phyloP scores from a whole-genome alignment of 2,888 invertebrate genomes.

The Subacronicta megacephala region DNA sequence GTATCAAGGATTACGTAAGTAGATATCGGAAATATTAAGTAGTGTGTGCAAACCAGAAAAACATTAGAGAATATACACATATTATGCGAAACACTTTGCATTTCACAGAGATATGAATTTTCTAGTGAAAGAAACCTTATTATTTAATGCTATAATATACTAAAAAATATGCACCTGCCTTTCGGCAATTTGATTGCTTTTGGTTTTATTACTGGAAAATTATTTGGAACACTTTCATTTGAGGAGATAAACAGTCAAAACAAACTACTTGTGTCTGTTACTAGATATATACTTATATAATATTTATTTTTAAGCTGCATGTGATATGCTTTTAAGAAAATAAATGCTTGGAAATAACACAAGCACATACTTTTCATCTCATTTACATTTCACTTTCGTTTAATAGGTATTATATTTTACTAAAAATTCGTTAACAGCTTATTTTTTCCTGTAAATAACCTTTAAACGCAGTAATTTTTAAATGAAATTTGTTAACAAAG shows the following conservation, averaged over 20 bases:
- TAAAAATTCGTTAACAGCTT: constrained; percentile 31
- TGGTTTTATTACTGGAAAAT: not conserved
- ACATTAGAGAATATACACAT: too few relatives aligned
- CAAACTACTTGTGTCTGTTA: not conserved
- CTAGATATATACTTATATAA: not conserved
- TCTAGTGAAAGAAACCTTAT: too few relatives aligned
- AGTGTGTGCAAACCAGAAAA: too few relatives aligned
- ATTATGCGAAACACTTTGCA: too few relatives aligned
- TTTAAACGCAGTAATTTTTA: constrained; percentile 16
- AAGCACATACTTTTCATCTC: constrained; percentile 17
- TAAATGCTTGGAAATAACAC: constrained; percentile 31
- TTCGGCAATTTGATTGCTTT: too few relatives aligned
- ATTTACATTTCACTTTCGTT: constrained; percentile 21
- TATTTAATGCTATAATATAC: too few relatives aligned
- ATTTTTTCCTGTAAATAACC: constrained; percentile 34
- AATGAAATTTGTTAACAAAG: constrained; percentile 2
- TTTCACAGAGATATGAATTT: too few relatives aligned
- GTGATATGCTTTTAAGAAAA: constrained; percentile 20
- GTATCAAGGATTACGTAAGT: too few relatives aligned
- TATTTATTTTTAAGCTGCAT: constrained; percentile 24
- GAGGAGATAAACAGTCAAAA: not conserved
- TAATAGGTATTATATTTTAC: constrained; percentile 1
- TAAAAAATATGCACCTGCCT: too few relatives aligned
- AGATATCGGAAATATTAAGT: too few relatives aligned
- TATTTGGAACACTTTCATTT: not conserved